Evolutionary conservation across 2,113 vertebrate species (phyloP).

Genomic region (Anolis sagrei): DNA sequence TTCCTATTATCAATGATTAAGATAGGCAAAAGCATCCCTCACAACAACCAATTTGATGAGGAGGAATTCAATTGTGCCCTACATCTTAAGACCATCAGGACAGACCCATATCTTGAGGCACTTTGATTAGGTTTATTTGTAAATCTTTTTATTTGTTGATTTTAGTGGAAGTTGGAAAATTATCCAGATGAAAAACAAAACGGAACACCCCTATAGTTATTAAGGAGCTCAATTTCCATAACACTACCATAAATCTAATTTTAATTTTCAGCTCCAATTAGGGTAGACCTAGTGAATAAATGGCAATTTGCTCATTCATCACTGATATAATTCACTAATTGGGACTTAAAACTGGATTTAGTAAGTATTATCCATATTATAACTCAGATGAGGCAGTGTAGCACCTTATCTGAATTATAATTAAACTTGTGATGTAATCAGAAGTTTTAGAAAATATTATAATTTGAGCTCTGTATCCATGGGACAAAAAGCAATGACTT

Average conservation of each 20-base stretch:
- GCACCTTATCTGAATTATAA: too few relatives aligned
- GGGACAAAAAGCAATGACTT: neutral
- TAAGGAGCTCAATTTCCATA: neutral
- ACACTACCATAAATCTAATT: neutral
- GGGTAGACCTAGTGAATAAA: too few relatives aligned
- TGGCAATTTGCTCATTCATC: too few relatives aligned
- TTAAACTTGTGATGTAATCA: neutral
- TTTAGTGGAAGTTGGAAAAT: neutral
- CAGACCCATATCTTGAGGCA: neutral
- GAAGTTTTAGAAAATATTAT: neutral
- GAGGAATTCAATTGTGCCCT: neutral
- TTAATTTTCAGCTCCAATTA: too few relatives aligned
- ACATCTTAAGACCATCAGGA: neutral
- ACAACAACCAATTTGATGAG: neutral
- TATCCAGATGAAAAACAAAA: neutral
- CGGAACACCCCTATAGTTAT: neutral
- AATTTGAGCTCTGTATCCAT: neutral
- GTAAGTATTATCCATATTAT: too few relatives aligned
- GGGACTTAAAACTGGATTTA: too few relatives aligned
- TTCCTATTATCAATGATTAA: neutral
- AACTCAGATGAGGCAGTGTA: too few relatives aligned
- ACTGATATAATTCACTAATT: too few relatives aligned
- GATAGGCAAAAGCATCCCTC: neutral
- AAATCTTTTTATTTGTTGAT: neutral
- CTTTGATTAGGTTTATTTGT: neutral